Conservation (phyloP, 2,113 vertebrate species). For the Gracilinanus agilis region DNA sequence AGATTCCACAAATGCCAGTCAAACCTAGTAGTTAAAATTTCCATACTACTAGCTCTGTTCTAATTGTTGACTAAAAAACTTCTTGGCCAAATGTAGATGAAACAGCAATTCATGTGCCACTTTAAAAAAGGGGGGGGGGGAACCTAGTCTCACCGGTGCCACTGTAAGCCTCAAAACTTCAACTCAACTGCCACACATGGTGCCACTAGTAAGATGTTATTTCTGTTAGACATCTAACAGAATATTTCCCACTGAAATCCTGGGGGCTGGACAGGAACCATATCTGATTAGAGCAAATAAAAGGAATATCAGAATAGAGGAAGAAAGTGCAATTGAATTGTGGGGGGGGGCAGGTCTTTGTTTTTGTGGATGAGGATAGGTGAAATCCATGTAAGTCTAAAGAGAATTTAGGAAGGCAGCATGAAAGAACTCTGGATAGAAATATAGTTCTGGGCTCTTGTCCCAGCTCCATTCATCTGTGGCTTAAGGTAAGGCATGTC, state of each 20-base stretch:
- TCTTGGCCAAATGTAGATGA: background rate
- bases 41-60: background rate
- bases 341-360: background rate
- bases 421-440: background rate
- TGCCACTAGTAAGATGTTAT: background rate
- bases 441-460: background rate
- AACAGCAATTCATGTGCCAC: background rate
- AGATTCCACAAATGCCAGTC: rapidly evolving
- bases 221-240: background rate
- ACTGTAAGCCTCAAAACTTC: background rate
- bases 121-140: too few relatives aligned
- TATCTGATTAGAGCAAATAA: background rate
- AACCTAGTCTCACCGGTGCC: background rate
- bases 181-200: background rate
- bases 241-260: background rate
- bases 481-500: background rate
- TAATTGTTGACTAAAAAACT: background rate
- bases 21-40: conserved; percentile 21
- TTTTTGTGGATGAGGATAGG: background rate
- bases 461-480: background rate
- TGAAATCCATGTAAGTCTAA: background rate
- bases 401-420: background rate
- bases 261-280: background rate
- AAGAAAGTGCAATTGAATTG: background rate
- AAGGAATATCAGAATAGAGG: background rate